A percentile compares a stretch with the other conserved stretches of the same genome.
These are phyloP conservation scores for Embidobia sp. DNA, from an alignment of 2,888 invertebrate genomes.

Conservation along the genomic window DNA sequence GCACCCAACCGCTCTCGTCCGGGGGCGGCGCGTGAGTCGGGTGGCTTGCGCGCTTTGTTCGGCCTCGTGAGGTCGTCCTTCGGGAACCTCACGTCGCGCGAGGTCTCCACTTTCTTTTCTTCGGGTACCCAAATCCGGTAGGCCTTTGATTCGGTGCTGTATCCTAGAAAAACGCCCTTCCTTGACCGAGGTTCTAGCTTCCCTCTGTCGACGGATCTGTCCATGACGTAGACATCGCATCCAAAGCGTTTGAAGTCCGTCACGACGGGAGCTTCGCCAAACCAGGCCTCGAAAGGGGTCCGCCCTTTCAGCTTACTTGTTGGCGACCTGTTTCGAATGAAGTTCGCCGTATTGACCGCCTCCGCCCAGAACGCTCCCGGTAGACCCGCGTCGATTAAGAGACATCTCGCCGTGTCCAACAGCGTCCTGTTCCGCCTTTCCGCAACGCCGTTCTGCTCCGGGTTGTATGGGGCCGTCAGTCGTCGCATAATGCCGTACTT, in stretches of 20 bases:
- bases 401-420: constrained; percentile 59
- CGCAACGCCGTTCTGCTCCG: constrained; percentile 72
- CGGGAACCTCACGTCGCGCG: constrained; percentile 3
- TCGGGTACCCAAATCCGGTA: constrained; percentile 25
- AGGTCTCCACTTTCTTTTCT: neutral
- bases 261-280: constrained; percentile 8
- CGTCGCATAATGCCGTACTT: neutral
- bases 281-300: neutral
- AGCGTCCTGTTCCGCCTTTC: constrained; percentile 69
- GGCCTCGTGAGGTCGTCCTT: neutral
- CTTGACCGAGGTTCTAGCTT: constrained; percentile 21
- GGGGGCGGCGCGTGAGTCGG: neutral
- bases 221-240: constrained; percentile 13
- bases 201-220: constrained; percentile 4
- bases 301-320: neutral
- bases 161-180: constrained; percentile 21
- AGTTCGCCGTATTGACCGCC: constrained; percentile 39
- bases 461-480: constrained; percentile 68
- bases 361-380: constrained; percentile 44
- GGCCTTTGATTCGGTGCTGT: constrained; percentile 18
- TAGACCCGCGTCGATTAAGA: constrained; percentile 21
- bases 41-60: too few relatives aligned
- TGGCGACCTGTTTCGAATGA: neutral
- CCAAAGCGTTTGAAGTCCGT: neutral
- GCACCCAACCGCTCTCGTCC: too few relatives aligned